Conservation (phyloP, 2,888 invertebrate species). For the Melangyna quadrimaculata region DNA sequence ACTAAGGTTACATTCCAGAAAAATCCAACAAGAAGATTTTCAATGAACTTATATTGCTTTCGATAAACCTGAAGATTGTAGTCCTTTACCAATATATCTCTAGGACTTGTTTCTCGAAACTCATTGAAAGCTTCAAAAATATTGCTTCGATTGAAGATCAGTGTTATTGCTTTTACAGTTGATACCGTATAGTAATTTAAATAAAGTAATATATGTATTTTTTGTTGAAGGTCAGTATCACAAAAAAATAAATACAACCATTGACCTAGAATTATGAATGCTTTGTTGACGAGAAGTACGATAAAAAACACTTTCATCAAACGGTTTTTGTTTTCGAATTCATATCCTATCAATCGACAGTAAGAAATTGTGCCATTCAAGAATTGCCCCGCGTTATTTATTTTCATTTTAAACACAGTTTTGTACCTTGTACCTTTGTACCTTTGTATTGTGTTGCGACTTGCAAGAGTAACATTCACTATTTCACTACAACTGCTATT, state of each 20-base stretch:
- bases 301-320: neutral
- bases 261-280: neutral
- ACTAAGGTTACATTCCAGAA: neutral
- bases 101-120: neutral
- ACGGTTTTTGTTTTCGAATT: neutral
- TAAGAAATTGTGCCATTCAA: no score
- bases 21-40: neutral
- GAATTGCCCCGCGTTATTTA: no score
- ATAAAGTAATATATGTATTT: neutral
- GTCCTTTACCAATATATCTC: neutral
- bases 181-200: neutral
- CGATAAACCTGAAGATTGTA: neutral
- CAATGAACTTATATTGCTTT: neutral
- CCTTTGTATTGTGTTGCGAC: no score
- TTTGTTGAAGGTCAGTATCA: neutral
- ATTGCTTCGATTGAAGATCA: constrained; percentile 30
- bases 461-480: no score
- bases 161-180: neutral
- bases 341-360: no score
- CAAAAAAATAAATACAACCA: neutral
- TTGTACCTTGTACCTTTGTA: no score
- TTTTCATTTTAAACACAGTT: no score
- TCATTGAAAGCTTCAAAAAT: neutral
- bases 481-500: no score
- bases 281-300: neutral